Evolutionary conservation across 2,797 vertebrate species (phyloP), one percentile per base, ranked within the genome.

Genomic region (Dicrostonyx torquatus): DNA sequence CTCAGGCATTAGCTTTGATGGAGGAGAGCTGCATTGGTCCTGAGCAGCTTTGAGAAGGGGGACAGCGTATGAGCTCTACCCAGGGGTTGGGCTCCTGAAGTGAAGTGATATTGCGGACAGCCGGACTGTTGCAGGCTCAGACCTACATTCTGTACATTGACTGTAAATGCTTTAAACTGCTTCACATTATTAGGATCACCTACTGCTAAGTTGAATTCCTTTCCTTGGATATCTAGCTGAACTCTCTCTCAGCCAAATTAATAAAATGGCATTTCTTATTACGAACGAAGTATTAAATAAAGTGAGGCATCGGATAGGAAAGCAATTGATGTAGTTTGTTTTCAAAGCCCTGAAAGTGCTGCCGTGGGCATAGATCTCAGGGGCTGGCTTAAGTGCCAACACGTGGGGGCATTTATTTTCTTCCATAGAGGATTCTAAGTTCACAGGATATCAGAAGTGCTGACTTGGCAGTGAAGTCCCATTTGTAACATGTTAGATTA

Each of bases 241-340:
- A 87, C 60, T 94, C 82, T 87, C 77, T 62, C 70, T 48, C 50
- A 90, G 94, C 87, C 95, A 96, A 94, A 95, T 96, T 95, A 97
- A 97, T 97, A 93, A 96, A 94, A 89, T 91, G 90, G 72, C 78
- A 87, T 93, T 97, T 97, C 93, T 97, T 95, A 95, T 72, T 96
- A 95, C 94, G 96, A 83, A 96, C 95, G 90, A 97, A 96, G 97
- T 96, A 96, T 96, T 97, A 95, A 97, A 66, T 92, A 93, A 96
- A 94, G 70, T 95, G 79, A 96, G 93, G 83, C 86, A 17, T 75
- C 80, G 91, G 55, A 55, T 88, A 53, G 89, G 75, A 90, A 92
- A 95, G 93, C 96, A 93, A 37, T 95, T 95, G 96, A 94, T 95
- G 95, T 85, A 94, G 20, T 96, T 97, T 97, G 95, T 97, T 95